These are phyloP conservation scores for Argentina silus DNA, from an alignment of 2,797 vertebrate species.

Conservation along the genomic window DNA sequence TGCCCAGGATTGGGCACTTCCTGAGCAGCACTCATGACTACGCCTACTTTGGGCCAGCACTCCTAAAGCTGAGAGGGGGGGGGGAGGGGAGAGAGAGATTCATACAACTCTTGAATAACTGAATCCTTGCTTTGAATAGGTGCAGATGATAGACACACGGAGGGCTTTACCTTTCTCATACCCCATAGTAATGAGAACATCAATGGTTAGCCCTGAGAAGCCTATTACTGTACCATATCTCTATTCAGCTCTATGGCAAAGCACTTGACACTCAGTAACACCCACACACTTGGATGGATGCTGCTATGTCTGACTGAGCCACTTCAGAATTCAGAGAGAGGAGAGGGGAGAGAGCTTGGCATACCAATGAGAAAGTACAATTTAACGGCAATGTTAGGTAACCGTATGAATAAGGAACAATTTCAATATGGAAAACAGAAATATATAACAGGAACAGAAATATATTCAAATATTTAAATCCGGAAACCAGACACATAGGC, in stretches of 20 bases:
- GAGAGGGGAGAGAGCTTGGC: neutral
- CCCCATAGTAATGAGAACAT: neutral
- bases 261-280: neutral
- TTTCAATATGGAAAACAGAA: neutral
- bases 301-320: neutral
- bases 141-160: neutral
- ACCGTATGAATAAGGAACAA: neutral
- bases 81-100: slow-evolving; percentile 24
- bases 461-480: neutral
- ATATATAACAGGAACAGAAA: neutral
- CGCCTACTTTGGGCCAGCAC: slow-evolving; percentile 64
- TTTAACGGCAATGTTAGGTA: neutral
- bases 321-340: neutral
- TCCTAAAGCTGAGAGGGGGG: slow-evolving; percentile 46
- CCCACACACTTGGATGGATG: neutral
- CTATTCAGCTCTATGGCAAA: neutral
- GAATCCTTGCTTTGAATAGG: neutral
- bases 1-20: slow-evolving; percentile 71
- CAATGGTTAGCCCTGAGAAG: neutral
- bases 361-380: neutral
- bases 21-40: slow-evolving; percentile 79
- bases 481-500: too few relatives aligned
- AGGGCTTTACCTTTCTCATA: neutral
- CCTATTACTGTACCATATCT: neutral
- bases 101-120: neutral